Percentiles rank a stretch among this genome's conserved stretches.
These are phyloP conservation scores for Ochotona princeps DNA, from an alignment of 2,113 vertebrate genomes.

Conservation along the genomic window DNA sequence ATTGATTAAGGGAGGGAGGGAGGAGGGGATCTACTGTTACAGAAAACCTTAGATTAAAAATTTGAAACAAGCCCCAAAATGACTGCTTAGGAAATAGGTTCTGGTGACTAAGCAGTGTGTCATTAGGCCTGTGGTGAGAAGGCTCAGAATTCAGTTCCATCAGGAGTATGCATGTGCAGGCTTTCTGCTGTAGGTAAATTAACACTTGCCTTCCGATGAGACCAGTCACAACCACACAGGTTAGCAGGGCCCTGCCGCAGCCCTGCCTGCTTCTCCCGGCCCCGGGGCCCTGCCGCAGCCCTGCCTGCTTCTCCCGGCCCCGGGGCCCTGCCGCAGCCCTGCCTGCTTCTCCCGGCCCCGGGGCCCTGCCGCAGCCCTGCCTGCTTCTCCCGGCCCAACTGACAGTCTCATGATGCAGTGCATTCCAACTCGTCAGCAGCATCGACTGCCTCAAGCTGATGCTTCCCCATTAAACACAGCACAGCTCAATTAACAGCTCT, in stretches of 20 bases:
- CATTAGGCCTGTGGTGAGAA: slow-evolving; percentile 51
- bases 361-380: slow-evolving; percentile 78
- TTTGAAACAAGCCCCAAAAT: slow-evolving; percentile 52
- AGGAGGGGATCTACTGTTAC: neutral
- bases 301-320: slow-evolving; percentile 85
- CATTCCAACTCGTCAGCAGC: slow-evolving; percentile 86
- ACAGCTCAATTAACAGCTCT: slow-evolving; percentile 92
- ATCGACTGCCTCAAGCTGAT: slow-evolving; percentile 86
- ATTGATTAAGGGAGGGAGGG: slow-evolving; percentile 53
- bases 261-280: no score
- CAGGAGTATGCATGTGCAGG: neutral
- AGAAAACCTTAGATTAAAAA: slow-evolving; percentile 26
- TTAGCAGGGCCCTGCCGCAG: slow-evolving; percentile 75
- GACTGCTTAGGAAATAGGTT: slow-evolving; percentile 50
- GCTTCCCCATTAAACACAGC: slow-evolving; percentile 89
- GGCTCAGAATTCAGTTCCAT: neutral
- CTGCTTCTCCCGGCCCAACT: slow-evolving; percentile 86
- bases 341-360: neutral
- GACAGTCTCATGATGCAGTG: slow-evolving; percentile 85
- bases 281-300: slow-evolving; percentile 72
- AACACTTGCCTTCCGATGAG: slow-evolving; percentile 55
- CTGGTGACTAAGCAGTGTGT: neutral
- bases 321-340: slow-evolving; percentile 67
- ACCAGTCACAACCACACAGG: slow-evolving; percentile 61
- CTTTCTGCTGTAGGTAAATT: neutral